A percentile compares a stretch with the other conserved stretches of the same genome.
Conservation (phyloP, 2,797 vertebrate genomes). For the Zenarchopterus dispar region DNA sequence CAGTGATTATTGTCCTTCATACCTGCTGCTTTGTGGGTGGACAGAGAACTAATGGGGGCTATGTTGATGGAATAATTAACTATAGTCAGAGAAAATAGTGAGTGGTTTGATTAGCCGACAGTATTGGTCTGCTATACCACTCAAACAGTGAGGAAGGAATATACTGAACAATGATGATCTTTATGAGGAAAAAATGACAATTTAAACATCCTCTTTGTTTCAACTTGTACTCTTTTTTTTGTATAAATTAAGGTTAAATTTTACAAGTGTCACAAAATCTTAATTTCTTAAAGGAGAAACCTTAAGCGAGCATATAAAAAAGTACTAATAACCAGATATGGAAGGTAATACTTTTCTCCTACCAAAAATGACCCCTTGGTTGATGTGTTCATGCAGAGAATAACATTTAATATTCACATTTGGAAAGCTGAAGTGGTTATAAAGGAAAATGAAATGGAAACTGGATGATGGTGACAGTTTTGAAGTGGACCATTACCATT, state of each 20-base stretch:
- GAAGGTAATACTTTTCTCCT: no score
- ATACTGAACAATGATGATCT: neutral
- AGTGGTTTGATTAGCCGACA: slow-evolving; percentile 29
- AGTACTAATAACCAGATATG: no score
- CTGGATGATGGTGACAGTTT: no score
- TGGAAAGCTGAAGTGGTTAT: neutral
- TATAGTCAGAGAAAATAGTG: slow-evolving; percentile 35
- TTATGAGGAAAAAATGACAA: neutral
- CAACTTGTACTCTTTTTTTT: no score
- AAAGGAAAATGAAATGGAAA: no score
- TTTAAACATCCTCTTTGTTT: neutral
- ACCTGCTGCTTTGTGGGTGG: slow-evolving; percentile 49
- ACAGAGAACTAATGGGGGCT: slow-evolving; percentile 43
- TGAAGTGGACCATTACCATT: no score
- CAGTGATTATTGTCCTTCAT: slow-evolving; percentile 35
- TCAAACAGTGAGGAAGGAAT: slow-evolving; percentile 3
- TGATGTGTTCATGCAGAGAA: no score
- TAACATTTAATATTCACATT: neutral
- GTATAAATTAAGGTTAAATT: no score
- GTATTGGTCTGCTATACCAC: slow-evolving; percentile 15
- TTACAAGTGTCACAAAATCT: no score
- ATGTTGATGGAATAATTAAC: slow-evolving; percentile 62
- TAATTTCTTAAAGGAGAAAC: no score
- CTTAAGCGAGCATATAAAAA: no score
- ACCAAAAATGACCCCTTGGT: no score